These are phyloP conservation scores for Pteronotus mesoamericanus DNA, from an alignment of 2,797 vertebrate genomes.

Conservation along the genomic window DNA sequence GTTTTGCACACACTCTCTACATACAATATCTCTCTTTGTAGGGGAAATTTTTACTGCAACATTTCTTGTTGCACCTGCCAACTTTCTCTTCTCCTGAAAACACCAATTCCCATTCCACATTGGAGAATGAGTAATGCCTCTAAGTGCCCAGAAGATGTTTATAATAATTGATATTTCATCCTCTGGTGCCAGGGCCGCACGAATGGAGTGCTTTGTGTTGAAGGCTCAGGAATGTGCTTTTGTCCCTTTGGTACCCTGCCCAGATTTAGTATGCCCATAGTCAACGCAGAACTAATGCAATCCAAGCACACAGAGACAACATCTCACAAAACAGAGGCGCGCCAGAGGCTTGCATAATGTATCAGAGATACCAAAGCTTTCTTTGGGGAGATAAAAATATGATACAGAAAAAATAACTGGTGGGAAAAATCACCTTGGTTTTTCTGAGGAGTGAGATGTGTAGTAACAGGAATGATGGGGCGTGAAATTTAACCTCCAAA, in stretches of 20 bases:
- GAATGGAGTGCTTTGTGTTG: neutral
- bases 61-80: slow-evolving; percentile 2
- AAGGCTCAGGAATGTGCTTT: neutral
- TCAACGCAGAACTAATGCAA: neutral
- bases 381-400: neutral
- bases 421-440: neutral
- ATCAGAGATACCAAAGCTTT: neutral
- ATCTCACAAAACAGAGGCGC: neutral
- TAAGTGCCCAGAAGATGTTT: slow-evolving; percentile 62
- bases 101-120: slow-evolving; percentile 29
- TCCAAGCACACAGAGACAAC: neutral
- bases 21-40: slow-evolving; percentile 6
- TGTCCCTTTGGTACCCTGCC: slow-evolving; percentile 18
- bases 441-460: neutral
- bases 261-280: neutral
- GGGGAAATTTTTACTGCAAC: neutral
- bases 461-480: neutral
- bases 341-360: neutral
- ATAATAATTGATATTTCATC: slow-evolving; percentile 66
- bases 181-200: neutral
- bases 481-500: neutral
- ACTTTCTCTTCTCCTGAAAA: slow-evolving; percentile 5
- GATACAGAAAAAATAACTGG: neutral
- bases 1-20: neutral
- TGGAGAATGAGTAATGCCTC: slow-evolving; percentile 49